Conservation (phyloP, 2,113 vertebrate species). For the Leptosomus discolor region DNA sequence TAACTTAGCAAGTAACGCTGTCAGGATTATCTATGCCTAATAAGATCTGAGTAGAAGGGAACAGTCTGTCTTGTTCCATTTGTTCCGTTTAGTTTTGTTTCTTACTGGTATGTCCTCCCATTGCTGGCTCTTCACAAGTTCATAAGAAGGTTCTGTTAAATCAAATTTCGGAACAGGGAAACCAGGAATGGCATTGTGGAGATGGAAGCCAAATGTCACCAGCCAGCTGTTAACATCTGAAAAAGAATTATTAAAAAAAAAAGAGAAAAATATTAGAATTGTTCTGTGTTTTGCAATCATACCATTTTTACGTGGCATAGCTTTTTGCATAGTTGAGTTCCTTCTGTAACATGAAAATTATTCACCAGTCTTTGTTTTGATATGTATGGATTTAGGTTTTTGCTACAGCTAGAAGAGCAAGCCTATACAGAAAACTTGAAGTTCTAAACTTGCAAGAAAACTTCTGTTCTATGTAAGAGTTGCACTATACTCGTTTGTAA, state of each 20-base stretch:
- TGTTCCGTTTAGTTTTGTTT: not conserved
- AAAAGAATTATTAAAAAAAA: not conserved
- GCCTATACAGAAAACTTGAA: not conserved
- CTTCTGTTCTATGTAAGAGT: not conserved
- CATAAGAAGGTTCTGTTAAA: slow-evolving; percentile 90
- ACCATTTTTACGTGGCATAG: not conserved
- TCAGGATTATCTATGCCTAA: not conserved
- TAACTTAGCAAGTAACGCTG: not conserved
- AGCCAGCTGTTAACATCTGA: slow-evolving; percentile 99
- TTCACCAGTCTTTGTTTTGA: not conserved
- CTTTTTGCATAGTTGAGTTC: not conserved
- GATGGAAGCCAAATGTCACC: slow-evolving; percentile 97
- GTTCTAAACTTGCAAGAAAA: not conserved
- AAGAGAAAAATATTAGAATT: not conserved
- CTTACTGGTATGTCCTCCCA: slow-evolving; percentile 96
- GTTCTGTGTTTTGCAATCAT: not conserved
- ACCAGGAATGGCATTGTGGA: slow-evolving; percentile 97
- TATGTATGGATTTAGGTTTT: not conserved
- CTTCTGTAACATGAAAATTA: not conserved
- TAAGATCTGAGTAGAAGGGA: not conserved
- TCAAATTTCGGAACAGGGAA: slow-evolving; percentile 93
- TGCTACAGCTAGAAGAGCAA: not conserved
- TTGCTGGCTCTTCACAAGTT: slow-evolving; percentile 91
- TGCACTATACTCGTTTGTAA: not conserved
- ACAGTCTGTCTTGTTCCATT: not conserved